phyloP scores from a whole-genome alignment of 2,113 vertebrate species.

The Cariama cristata region DNA sequence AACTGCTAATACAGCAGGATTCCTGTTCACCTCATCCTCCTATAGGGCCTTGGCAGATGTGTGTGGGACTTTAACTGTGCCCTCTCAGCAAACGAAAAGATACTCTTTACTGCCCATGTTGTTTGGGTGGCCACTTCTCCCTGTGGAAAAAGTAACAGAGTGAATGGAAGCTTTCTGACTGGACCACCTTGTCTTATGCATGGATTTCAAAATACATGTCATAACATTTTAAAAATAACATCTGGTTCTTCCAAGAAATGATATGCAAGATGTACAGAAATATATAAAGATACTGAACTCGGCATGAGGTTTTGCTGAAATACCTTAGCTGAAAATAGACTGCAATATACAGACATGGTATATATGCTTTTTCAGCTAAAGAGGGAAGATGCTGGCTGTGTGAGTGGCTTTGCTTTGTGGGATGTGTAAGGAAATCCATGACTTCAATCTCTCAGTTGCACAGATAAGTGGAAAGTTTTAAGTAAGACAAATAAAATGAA shows the following conservation, averaged over 20 bases:
- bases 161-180: neutral
- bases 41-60: neutral
- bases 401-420: constrained; percentile 20
- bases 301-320: neutral
- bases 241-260: neutral
- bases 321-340: neutral
- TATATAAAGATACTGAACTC: neutral
- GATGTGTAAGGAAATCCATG: neutral
- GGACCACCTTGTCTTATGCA: neutral
- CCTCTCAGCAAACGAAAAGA: neutral
- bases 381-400: neutral
- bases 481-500: constrained; percentile 52
- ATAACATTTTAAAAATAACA: neutral
- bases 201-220: neutral
- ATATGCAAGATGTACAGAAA: neutral
- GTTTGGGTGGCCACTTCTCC: neutral
- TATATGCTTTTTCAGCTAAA: neutral
- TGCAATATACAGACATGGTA: neutral
- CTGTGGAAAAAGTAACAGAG: neutral
- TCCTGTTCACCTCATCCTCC: neutral
- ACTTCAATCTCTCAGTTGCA: neutral
- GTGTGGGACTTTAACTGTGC: neutral
- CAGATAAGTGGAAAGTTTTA: constrained; percentile 52
- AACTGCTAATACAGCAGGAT: neutral
- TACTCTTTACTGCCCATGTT: neutral